Evolutionary conservation across 2,888 invertebrate genomes (phyloP).

Genomic region (Hirtodrosophila trivittata): DNA sequence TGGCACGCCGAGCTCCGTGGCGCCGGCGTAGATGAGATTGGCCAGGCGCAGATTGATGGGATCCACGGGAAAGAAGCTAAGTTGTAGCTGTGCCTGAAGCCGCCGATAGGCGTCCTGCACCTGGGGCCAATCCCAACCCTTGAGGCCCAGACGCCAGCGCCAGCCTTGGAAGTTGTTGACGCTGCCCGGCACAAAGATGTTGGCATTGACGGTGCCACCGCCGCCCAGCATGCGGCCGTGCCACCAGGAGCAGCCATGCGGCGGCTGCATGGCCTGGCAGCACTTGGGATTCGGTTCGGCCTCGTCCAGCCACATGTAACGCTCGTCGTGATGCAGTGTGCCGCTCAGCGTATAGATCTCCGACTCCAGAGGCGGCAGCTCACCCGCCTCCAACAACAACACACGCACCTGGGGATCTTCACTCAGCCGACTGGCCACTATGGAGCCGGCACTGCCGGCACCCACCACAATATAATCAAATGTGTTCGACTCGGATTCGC

Average conservation of each 20-base stretch:
- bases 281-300: conserved; percentile 65
- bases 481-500: not conserved
- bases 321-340: conserved; percentile 59
- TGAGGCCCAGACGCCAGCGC: conserved; percentile 84
- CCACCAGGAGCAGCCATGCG: conserved; percentile 84
- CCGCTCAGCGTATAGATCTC: conserved; percentile 75
- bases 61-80: conserved; percentile 75
- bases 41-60: conserved; percentile 80
- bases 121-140: conserved; percentile 86
- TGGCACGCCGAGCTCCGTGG: conserved; percentile 87
- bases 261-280: conserved; percentile 67
- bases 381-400: conserved; percentile 91
- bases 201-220: conserved; percentile 86
- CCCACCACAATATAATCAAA: conserved; percentile 87
- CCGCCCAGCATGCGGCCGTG: conserved; percentile 88
- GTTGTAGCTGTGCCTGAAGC: conserved; percentile 84
- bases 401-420: conserved; percentile 90
- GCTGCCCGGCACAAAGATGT: conserved; percentile 87
- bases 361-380: conserved; percentile 85
- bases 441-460: conserved; percentile 87
- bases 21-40: conserved; percentile 85
- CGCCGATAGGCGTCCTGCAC: conserved; percentile 84
- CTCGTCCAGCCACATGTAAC: conserved; percentile 76
- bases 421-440: conserved; percentile 87
- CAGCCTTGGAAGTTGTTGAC: conserved; percentile 85